These are phyloP conservation scores for Xylocopa sonorina DNA, from an alignment of 1,140 invertebrate genomes.

Conservation along the genomic window DNA sequence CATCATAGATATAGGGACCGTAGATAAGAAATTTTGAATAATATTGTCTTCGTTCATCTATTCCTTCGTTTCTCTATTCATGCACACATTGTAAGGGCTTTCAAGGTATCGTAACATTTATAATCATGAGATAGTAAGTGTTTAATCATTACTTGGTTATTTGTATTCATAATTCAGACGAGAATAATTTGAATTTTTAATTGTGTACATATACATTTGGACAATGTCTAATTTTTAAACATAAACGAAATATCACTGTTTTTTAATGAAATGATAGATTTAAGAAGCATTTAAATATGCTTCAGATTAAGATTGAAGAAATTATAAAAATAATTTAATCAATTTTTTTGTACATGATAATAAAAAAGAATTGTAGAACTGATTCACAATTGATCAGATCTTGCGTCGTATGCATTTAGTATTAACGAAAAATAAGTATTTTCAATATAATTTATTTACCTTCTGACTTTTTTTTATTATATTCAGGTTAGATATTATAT, in stretches of 20 bases:
- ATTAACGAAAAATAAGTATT: not conserved
- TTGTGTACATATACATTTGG: not conserved
- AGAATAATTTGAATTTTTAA: constrained; percentile 12
- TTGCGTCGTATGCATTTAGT: constrained; percentile 23
- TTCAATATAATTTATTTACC: not conserved
- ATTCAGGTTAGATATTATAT: constrained; percentile 14
- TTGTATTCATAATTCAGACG: constrained; percentile 10
- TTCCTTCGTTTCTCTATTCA: constrained; percentile 30
- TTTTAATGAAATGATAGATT: constrained; percentile 4
- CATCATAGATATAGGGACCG: constrained; percentile 80
- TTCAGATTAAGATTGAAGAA: not conserved
- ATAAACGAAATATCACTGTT: not conserved
- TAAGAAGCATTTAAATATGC: not conserved
- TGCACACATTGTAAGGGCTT: constrained; percentile 41
- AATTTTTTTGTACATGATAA: constrained; percentile 1
- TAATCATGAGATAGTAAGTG: constrained; percentile 22
- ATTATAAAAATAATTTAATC: not conserved
- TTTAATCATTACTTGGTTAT: constrained; percentile 39
- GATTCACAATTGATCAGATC: constrained; percentile 37
- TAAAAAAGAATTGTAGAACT: constrained; percentile 6
- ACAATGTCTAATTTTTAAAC: constrained; percentile 16
- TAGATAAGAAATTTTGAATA: constrained; percentile 67
- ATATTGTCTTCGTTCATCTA: constrained; percentile 17
- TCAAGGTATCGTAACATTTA: constrained; percentile 21
- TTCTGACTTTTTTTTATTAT: constrained; percentile 11